A percentile compares a stretch with the other conserved stretches of the same genome.
Evolutionary conservation across 1,140 invertebrate genomes (phyloP).

Genomic region (Cardiocondyla obscurior): DNA sequence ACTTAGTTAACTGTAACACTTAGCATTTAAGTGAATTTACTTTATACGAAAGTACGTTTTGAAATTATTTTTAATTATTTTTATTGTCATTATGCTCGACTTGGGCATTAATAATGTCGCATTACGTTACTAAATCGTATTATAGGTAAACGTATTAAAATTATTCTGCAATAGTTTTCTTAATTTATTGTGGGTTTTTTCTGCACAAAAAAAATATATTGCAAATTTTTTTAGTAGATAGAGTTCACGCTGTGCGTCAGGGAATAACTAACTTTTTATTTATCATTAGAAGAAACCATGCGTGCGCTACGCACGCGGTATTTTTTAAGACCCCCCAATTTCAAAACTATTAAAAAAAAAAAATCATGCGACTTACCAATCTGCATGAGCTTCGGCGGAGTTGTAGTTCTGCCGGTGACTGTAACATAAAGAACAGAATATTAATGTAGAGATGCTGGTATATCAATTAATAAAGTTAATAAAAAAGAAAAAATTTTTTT

Average conservation of each 20-base stretch:
- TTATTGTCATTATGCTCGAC: slow-evolving; percentile 30
- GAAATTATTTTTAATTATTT: neutral
- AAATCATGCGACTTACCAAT: no score
- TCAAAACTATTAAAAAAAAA: no score
- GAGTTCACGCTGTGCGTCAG: neutral
- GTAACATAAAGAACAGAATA: no score
- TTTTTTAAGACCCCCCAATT: no score
- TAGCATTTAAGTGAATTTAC: neutral
- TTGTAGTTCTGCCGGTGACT: no score
- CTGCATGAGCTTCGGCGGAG: no score
- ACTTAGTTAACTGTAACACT: neutral
- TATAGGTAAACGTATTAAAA: slow-evolving; percentile 2
- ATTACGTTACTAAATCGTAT: neutral
- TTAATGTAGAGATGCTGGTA: no score
- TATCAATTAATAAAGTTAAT: no score
- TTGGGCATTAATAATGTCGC: slow-evolving; percentile 2
- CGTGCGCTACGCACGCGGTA: no score
- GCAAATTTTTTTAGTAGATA: neutral
- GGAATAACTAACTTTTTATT: neutral
- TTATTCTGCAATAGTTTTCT: neutral
- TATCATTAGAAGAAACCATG: no score
- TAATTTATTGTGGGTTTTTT: neutral
- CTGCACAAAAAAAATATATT: neutral
- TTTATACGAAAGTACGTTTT: neutral
- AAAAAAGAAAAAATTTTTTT: no score